Base-by-base conservation (phyloP, 2,113 vertebrate species). In the Nesospiza acunhae region DNA sequence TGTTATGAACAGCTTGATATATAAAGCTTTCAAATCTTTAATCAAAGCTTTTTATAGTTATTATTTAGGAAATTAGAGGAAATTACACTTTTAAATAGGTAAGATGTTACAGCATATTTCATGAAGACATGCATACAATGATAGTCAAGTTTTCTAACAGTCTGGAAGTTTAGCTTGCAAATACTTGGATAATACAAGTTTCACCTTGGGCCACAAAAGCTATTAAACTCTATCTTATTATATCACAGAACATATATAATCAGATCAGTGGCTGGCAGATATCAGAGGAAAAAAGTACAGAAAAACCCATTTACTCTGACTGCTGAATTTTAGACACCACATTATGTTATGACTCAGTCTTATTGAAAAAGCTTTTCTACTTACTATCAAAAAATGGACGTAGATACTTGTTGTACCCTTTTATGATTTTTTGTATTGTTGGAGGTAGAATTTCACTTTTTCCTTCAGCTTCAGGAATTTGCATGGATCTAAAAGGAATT, bases 321-420 rank as follows among this genome's bases (percentile, higher is more conserved):
- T 55, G 33, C 9, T 60, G 24, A 73, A 46, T 75, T 91, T 89
- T 67, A 87, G 18, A 64, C 14, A n/a, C 6, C 41, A 6, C 39
- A 24, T 67, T 59, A 15, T 28, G 13, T 46, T 83, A 83, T 6
- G 7, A 11, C 11, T 66, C 39, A 64, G 12, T 22, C 31, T 47
- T 41, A 50, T 8, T n/a, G 52, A 73, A 80, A 89, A 9, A 85
- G 24, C 4, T 69, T 93, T 93, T 63, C 28, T 93, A 97, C 99
- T 98, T 98, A 99, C 99, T 98, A 70, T 98, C 98, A 98, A 99
- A 99, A 97, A 99, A 99, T 20, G 99, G 99, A 84, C 99, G 97
- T 33, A 99, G 98, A 96, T 99, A 99, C 96, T 99, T 99, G 98
- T 99, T 99, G 97, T 99, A 99, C 91, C 99, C 99, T 97, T 98